Percentiles rank a stretch among this genome's conserved stretches.
phyloP scores from a whole-genome alignment of 1,140 invertebrate species.

The Atta colombica region DNA sequence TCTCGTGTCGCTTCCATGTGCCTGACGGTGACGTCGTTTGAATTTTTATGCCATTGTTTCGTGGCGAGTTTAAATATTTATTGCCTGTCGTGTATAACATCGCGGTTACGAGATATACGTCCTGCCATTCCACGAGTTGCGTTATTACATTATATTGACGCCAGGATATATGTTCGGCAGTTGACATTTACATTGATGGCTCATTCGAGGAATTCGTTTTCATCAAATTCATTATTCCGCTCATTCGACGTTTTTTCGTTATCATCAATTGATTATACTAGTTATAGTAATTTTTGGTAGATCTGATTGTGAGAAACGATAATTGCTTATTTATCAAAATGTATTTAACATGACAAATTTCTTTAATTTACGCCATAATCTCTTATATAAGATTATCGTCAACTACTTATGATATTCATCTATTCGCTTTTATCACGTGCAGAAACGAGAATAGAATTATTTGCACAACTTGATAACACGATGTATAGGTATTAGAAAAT shows the following conservation, averaged over 20 bases:
- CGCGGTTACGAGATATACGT: slow-evolving; percentile 22
- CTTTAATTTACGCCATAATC: not conserved
- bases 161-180: slow-evolving; percentile 9
- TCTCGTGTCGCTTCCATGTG: not conserved
- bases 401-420: not conserved
- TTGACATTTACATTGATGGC: not conserved
- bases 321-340: not conserved
- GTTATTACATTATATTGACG: slow-evolving; percentile 41
- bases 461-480: not conserved
- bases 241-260: not conserved
- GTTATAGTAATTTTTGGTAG: not conserved
- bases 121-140: slow-evolving; percentile 19
- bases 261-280: not conserved
- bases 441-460: slow-evolving; percentile 2
- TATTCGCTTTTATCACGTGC: not conserved
- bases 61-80: slow-evolving; percentile 46
- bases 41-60: slow-evolving; percentile 52
- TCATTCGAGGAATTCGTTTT: not conserved
- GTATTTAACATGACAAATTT: not conserved
- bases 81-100: slow-evolving; percentile 35
- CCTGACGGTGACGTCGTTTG: not conserved
- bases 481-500: not conserved
- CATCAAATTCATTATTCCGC: not conserved
- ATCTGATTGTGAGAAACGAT: not conserved
- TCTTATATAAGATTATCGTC: not conserved